These are phyloP conservation scores for Ganaspis sp. DNA, from an alignment of 1,140 invertebrate species.

Conservation along the genomic window DNA sequence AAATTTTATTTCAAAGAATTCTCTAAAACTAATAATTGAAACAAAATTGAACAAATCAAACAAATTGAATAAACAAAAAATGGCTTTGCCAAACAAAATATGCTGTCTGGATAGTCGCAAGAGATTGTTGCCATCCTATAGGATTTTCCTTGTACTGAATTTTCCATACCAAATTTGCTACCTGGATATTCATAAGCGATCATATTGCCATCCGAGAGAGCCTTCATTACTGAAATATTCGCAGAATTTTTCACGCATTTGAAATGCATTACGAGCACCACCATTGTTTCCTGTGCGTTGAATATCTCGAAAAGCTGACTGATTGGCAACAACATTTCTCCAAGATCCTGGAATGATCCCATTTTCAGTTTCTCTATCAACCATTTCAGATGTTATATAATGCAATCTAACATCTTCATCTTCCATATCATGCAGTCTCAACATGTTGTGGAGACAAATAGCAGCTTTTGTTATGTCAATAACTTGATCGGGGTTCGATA, in stretches of 20 bases:
- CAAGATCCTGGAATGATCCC: not conserved
- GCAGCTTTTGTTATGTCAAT: slow-evolving; percentile 40
- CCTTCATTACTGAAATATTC: slow-evolving; percentile 21
- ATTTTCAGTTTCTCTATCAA: not conserved
- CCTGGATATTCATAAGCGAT: not conserved
- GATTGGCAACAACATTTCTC: not conserved
- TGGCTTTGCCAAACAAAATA: not conserved
- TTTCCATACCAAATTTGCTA: too few species aligned
- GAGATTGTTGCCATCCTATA: too few species aligned
- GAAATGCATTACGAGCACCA: not conserved
- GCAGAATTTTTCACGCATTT: slow-evolving; percentile 31
- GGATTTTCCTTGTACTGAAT: too few species aligned
- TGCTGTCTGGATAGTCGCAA: too few species aligned
- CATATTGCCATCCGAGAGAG: slow-evolving; percentile 14
- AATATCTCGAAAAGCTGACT: slow-evolving; percentile 12
- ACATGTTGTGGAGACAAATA: slow-evolving; percentile 38
- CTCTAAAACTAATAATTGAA: too few species aligned
- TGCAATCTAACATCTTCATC: not conserved
- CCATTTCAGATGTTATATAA: not conserved
- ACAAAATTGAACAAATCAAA: too few species aligned
- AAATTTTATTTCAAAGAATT: too few species aligned
- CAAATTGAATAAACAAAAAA: too few species aligned
- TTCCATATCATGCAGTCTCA: too few species aligned
- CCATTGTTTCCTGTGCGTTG: not conserved
- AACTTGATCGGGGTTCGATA: not conserved